phyloP scores from a whole-genome alignment of 2,113 vertebrate genomes.

The Chamaea fasciata region DNA sequence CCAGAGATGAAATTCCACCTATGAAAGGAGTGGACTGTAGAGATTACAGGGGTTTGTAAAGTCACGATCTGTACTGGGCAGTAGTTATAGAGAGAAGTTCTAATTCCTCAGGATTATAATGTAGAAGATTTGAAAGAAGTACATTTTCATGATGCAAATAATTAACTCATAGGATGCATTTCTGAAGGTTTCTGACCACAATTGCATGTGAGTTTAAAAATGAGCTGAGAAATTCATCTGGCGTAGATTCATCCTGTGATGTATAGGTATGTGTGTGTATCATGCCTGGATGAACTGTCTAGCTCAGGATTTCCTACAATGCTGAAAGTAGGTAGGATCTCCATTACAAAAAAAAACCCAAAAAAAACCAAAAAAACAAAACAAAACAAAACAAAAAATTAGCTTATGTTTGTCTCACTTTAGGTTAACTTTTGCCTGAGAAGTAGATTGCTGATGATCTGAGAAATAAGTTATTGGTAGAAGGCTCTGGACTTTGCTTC shows the following conservation, averaged over 20 bases:
- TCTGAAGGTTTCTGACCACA: neutral
- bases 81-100: neutral
- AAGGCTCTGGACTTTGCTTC: neutral
- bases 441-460: neutral
- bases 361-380: too few species aligned
- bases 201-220: neutral
- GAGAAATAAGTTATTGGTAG: neutral
- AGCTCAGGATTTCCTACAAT: neutral
- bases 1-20: neutral
- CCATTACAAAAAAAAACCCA: too few species aligned
- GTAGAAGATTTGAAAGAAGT: neutral
- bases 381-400: too few species aligned
- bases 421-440: neutral
- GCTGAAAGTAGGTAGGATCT: neutral
- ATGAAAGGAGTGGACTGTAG: neutral
- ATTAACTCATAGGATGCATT: neutral
- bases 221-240: neutral
- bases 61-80: neutral
- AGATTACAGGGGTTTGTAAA: neutral
- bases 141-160: rapidly evolving
- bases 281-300: neutral
- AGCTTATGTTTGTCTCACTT: too few species aligned
- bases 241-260: neutral
- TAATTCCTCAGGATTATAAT: neutral
- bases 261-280: too few species aligned